Evolutionary conservation across 2,113 vertebrate species (phyloP).

Genomic region (Crypturellus undulatus): DNA sequence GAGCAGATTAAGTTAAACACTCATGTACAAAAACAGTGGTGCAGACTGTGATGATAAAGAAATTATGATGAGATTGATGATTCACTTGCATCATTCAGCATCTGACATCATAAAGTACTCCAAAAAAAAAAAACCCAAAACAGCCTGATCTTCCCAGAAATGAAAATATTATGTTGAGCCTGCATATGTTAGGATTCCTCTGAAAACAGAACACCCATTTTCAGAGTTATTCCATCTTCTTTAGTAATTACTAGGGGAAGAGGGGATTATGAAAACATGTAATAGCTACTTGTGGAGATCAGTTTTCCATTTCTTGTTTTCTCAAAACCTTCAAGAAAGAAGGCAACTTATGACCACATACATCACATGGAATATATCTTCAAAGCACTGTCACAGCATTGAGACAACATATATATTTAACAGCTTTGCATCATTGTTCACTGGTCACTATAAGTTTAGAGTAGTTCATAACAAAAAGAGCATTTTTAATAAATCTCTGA

Average conservation of each 20-base stretch:
- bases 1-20: constrained; percentile 39
- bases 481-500: constrained; percentile 7
- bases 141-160: neutral
- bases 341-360: neutral
- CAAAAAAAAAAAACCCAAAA: neutral
- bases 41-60: neutral
- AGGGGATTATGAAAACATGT: neutral
- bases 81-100: neutral
- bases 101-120: neutral
- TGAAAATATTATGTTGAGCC: neutral
- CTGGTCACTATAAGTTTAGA: constrained; percentile 15
- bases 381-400: neutral
- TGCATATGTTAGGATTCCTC: neutral
- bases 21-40: neutral
- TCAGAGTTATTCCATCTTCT: neutral
- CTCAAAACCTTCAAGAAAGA: neutral
- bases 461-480: constrained; percentile 22
- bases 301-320: neutral
- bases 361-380: neutral
- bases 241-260: neutral
- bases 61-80: neutral
- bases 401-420: neutral
- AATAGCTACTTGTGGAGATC: neutral
- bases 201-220: neutral
- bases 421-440: constrained; percentile 24